These are phyloP conservation scores for Limosa lapponica DNA, from an alignment of 2,797 vertebrate species.

Conservation along the genomic window DNA sequence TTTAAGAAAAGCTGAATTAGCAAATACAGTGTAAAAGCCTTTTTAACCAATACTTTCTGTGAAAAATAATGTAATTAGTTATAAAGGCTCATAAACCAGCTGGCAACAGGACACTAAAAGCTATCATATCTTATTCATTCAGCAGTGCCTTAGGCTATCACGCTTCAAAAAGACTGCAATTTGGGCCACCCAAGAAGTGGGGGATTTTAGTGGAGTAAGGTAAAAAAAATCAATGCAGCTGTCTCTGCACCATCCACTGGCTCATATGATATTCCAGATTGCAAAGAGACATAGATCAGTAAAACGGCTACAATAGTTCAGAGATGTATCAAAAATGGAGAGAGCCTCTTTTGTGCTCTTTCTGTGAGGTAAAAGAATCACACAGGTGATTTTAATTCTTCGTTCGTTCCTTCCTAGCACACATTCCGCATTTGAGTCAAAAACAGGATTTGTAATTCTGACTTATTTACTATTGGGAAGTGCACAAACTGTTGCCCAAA, in stretches of 20 bases:
- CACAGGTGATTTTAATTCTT: neutral
- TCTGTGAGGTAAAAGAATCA: neutral
- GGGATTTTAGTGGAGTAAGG: neutral
- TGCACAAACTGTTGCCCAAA: neutral
- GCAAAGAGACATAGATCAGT: neutral
- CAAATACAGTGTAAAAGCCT: neutral
- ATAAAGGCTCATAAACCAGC: neutral
- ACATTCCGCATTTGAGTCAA: neutral
- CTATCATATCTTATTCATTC: neutral
- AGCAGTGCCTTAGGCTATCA: neutral
- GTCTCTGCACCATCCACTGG: neutral
- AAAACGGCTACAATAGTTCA: neutral
- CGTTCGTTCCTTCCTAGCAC: neutral
- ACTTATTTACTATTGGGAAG: neutral
- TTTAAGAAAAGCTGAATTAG: constrained; percentile 11
- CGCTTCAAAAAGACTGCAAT: neutral
- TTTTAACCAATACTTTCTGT: neutral
- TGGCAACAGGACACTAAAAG: neutral
- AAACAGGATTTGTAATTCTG: neutral
- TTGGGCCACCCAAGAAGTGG: neutral
- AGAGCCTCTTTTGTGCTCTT: neutral
- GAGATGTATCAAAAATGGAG: neutral
- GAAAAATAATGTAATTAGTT: constrained; percentile 4
- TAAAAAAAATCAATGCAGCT: neutral
- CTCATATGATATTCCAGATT: neutral